A percentile compares a stretch with the other conserved stretches of the same genome.
These are phyloP conservation scores for Scrobipalpa costella DNA, from an alignment of 2,888 invertebrate genomes.

Conservation along the genomic window DNA sequence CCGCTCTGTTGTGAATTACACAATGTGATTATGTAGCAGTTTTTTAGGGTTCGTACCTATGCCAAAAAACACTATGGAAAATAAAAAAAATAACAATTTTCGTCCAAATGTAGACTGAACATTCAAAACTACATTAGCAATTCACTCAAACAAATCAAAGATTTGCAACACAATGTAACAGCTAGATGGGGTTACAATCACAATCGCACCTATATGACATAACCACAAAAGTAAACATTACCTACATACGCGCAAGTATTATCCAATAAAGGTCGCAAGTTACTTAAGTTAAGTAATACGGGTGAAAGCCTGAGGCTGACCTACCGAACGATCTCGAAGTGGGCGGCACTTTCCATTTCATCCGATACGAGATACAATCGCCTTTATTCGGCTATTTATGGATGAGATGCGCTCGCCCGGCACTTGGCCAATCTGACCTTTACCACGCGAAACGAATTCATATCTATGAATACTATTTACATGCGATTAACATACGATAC, in stretches of 20 bases:
- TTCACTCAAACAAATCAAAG: background rate
- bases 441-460: constrained; percentile 23
- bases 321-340: constrained; percentile 48
- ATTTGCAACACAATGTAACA: background rate
- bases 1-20: constrained; percentile 15
- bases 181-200: background rate
- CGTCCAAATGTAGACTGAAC: background rate
- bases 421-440: constrained; percentile 34
- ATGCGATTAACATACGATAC: constrained; percentile 41
- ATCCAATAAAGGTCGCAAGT: constrained; percentile 52
- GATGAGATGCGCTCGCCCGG: constrained; percentile 33
- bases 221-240: constrained; percentile 26
- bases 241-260: constrained; percentile 40
- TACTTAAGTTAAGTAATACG: constrained; percentile 60
- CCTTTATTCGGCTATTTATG: constrained; percentile 27
- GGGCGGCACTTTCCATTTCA: constrained; percentile 67
- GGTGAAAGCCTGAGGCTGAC: constrained; percentile 62
- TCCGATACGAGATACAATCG: constrained; percentile 21
- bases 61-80: background rate
- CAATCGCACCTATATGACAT: constrained; percentile 7
- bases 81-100: background rate
- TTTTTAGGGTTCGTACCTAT: background rate
- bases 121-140: background rate
- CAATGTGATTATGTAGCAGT: constrained; percentile 6
- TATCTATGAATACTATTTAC: constrained; percentile 33